Evolutionary conservation across 2,113 vertebrate genomes (phyloP), one percentile per base, ranked within the genome.

Genomic region (Anoura caudifer): DNA sequence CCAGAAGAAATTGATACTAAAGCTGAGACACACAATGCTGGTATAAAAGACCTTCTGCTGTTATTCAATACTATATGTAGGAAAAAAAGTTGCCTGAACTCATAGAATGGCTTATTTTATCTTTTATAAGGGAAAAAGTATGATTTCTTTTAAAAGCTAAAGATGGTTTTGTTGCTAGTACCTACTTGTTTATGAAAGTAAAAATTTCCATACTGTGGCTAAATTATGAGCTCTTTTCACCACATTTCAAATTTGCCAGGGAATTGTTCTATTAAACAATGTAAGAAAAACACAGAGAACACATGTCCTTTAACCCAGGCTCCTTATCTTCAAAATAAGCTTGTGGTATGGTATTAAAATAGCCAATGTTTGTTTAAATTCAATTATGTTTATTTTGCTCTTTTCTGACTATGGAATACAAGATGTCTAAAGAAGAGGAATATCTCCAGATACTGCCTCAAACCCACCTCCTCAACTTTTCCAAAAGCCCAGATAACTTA

Each of bases 151-250:
- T 17, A 82, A 75, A 69, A 93, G 13, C 56, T 56, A 89, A 75
- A 91, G 3, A 5, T 24, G 22, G 1, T 45, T 89, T 95, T 76
- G 38, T 91, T 89, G 33, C 31, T 79, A 59, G n/a, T 70, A 16
- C 11, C 31, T 93, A 6, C 81, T 73, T 33, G 26, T 50, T 96
- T 85, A n/a, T 69, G 19, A 87, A 91, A 92, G 33, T 36, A 43
- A 94, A 50, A 24, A 52, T 83, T 47, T 73, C 8, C 7, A 59
- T 43, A 76, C 6, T 72, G 7, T 77, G 84, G 11, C 43, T 73
- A 94, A 90, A 75, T 96, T 43, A 93, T 63, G 50, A 95, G 70
- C 9, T 79, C 26, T 79, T 94, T 56, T 73, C 7, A 56, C 45
- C 8, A 87, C 5, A 41, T 72, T 95, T 92, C 26, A 59, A 19